phyloP scores from a whole-genome alignment of 2,888 invertebrate species.

The Tuberolachnus salignus region DNA sequence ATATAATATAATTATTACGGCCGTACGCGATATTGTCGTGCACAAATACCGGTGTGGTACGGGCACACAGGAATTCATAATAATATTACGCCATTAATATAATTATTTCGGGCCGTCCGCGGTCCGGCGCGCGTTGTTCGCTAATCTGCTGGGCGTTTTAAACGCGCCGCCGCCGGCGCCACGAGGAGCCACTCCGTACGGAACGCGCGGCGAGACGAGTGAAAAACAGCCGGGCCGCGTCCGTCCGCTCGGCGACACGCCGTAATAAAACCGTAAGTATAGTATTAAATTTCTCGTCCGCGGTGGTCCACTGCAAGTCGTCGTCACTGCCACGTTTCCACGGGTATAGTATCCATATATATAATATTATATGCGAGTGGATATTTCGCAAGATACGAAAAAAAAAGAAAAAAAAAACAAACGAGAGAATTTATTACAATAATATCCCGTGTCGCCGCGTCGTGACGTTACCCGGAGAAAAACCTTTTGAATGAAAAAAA shows the following conservation, averaged over 20 bases:
- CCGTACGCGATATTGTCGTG: too few relatives aligned
- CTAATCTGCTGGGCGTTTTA: conserved; percentile 54
- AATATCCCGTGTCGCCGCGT: not conserved
- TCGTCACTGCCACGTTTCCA: too few relatives aligned
- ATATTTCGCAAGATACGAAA: too few relatives aligned
- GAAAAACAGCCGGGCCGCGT: conserved; percentile 37
- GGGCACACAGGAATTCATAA: not conserved
- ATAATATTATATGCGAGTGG: too few relatives aligned
- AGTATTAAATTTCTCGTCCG: conserved; percentile 3
- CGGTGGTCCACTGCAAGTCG: not conserved
- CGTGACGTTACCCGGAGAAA: not conserved
- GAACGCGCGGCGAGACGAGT: conserved; percentile 6
- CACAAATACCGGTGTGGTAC: not conserved
- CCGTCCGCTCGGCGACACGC: conserved; percentile 26
- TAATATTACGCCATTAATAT: conserved; percentile 33
- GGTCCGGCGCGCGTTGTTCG: conserved; percentile 47
- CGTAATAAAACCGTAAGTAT: conserved; percentile 42
- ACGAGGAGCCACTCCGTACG: too few relatives aligned
- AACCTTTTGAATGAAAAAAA: not conserved
- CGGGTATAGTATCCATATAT: too few relatives aligned
- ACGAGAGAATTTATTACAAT: conserved; percentile 35
- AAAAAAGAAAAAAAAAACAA: not conserved
- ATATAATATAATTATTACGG: too few relatives aligned
- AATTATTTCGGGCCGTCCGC: conserved; percentile 42
- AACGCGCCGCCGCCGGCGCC: too few relatives aligned